Evolutionary conservation across 2,113 vertebrate genomes (phyloP).

Genomic region (Cryptomyrus ogoouensis): DNA sequence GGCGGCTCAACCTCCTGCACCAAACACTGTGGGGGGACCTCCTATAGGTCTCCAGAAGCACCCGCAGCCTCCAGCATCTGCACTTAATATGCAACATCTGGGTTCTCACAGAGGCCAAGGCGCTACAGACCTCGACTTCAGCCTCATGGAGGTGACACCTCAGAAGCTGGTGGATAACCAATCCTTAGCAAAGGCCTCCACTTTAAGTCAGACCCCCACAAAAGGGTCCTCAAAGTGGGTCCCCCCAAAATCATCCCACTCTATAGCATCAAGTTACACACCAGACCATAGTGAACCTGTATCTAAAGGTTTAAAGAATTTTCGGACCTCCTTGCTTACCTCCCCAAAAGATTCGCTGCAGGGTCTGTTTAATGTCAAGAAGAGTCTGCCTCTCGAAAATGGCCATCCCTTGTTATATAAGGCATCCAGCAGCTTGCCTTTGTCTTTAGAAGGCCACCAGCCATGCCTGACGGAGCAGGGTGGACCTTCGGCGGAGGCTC

Average conservation of each 20-base stretch:
- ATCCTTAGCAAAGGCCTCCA: conserved; percentile 50
- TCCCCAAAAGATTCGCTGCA: conserved; percentile 56
- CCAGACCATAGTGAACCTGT: conserved; percentile 46
- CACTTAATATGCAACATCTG: conserved; percentile 59
- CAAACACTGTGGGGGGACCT: conserved; percentile 55
- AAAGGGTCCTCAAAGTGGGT: conserved; percentile 63
- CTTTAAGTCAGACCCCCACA: conserved; percentile 49
- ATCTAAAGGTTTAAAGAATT: conserved; percentile 55
- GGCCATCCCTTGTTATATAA: conserved; percentile 49
- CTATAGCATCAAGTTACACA: conserved; percentile 53
- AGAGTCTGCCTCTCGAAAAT: conserved; percentile 45
- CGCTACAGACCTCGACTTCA: conserved; percentile 55
- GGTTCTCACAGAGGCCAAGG: conserved; percentile 57
- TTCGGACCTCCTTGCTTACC: conserved; percentile 33
- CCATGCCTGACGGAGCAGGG: conserved; percentile 44
- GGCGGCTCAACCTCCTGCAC: conserved; percentile 42
- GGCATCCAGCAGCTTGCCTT: conserved; percentile 41
- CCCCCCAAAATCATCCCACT: conserved; percentile 59
- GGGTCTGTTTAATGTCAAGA: conserved; percentile 51
- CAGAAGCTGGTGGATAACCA: conserved; percentile 60
- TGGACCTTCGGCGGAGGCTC: conserved; percentile 34
- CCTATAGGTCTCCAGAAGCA: conserved; percentile 43
- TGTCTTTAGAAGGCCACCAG: conserved; percentile 46
- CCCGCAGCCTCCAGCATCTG: conserved; percentile 50
- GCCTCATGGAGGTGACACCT: conserved; percentile 54